These are phyloP conservation scores for Lordiphosa mommai DNA, from an alignment of 1,140 invertebrate species.

Conservation along the genomic window DNA sequence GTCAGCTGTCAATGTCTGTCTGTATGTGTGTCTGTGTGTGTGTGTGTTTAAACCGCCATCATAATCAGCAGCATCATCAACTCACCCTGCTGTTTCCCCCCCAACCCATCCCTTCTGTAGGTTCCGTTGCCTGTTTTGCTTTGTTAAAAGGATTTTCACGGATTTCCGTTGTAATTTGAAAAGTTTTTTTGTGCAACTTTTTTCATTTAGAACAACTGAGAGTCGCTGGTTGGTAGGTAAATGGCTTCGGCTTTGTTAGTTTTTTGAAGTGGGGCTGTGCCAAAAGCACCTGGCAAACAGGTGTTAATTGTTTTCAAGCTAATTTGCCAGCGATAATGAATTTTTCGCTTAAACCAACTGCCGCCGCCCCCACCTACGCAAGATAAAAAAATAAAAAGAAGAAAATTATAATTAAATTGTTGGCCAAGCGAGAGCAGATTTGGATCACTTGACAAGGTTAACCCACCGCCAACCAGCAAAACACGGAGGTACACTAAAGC, in stretches of 20 bases:
- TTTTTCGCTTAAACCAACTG: conserved; percentile 16
- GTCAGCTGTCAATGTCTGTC: conserved; percentile 13
- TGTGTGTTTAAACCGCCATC: conserved; percentile 63
- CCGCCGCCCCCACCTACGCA: not conserved
- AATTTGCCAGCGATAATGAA: conserved; percentile 68
- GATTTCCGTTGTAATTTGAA: conserved; percentile 78
- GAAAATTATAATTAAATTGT: conserved; percentile 72
- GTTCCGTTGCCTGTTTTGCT: conserved; percentile 53
- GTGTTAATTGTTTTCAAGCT: conserved; percentile 76
- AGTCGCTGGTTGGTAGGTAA: conserved; percentile 6
- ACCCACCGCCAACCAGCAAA: conserved; percentile 7
- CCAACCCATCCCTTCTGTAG: not conserved
- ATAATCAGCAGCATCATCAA: conserved; percentile 65
- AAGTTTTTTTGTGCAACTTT: conserved; percentile 75
- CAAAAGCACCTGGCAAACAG: conserved; percentile 61
- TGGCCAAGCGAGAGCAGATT: conserved; percentile 41
- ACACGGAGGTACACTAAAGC: conserved; percentile 44
- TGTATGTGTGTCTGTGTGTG: conserved; percentile 40
- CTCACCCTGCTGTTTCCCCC: not conserved
- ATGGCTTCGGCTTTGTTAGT: conserved; percentile 50
- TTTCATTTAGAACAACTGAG: conserved; percentile 63
- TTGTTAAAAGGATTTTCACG: conserved; percentile 78
- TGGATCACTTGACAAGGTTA: conserved; percentile 18
- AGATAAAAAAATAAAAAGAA: conserved; percentile 14
- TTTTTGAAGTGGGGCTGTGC: conserved; percentile 52